Base-by-base conservation (phyloP, 2,113 vertebrate genomes). In the Melanostigma gelatinosum region DNA sequence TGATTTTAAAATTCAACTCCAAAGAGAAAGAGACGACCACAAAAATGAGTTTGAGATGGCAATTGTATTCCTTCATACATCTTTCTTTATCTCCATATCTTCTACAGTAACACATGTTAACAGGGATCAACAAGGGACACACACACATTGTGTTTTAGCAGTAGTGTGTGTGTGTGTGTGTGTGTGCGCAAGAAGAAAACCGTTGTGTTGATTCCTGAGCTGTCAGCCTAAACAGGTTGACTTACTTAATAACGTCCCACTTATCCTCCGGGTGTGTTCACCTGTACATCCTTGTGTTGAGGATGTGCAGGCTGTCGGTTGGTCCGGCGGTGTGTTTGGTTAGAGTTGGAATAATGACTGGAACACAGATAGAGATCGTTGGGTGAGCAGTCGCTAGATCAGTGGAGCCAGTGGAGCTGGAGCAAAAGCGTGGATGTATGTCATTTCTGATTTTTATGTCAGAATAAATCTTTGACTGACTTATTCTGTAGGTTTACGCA, bases 1-100 rank as follows among this genome's bases (percentile, higher is more conserved):
- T 61, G 50, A 82, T 83, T 72, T 55, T 69, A 34, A n/a, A 61
- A 60, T 62, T 48, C n/a, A 60, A 10, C 22, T 42, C 46, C 55
- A 42, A 50, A 77, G 42, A 62, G 44, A 22, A 44, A 55, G 50
- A 58, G 46, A 65, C 46, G 13, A 62, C 52, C 80, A 24, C 22
- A 73, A 10, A 74, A 32, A 36, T 27, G 4, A 20, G 13, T 60
- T 42, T 36, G 55, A 3, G 11, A 38, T 42, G 15, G 2, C 27
- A 1, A 72, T 38, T 52, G 62, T 46, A 57, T 38, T 32, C 24
- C 36, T 27, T 44, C 22, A 29, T n/a, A 16, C 42, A 44, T 69
- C 46, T 36, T 50, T 54, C 9, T 65, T 2, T 40, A 0, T 20
- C 5, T 52, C 22, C 2, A 20, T 20, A 4, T 16, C 9, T 63